Conservation (phyloP, 1,140 invertebrate genomes). For the Drosophila lini region DNA sequence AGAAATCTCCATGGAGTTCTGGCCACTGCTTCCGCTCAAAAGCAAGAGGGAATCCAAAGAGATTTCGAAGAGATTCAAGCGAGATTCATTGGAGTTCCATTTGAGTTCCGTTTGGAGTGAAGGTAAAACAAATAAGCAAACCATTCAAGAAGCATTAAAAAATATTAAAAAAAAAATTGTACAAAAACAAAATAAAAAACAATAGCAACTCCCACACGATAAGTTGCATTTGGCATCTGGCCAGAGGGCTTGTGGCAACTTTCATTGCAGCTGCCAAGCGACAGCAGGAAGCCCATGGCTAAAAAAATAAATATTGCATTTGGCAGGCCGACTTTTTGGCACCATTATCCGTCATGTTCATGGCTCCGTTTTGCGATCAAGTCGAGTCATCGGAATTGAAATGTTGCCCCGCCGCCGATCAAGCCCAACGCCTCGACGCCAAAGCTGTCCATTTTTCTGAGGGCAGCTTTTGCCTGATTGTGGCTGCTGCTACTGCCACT, state of each 20-base stretch:
- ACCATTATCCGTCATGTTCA: conserved; percentile 31
- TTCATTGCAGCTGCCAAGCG: conserved; percentile 42
- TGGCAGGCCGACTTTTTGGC: conserved; percentile 35
- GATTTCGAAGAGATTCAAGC: background rate
- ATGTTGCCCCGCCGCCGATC: conserved; percentile 25
- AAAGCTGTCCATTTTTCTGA: conserved; percentile 22
- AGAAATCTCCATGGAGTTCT: background rate
- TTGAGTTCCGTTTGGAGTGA: conserved; percentile 10
- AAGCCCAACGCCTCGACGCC: background rate
- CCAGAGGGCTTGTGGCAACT: conserved; percentile 24
- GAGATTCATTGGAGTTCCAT: background rate
- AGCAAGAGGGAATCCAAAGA: background rate
- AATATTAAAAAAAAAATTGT: background rate
- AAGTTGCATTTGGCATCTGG: background rate
- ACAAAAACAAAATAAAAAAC: background rate
- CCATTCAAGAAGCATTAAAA: background rate
- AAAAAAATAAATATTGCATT: conserved; percentile 36
- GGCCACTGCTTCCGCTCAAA: conserved; percentile 10
- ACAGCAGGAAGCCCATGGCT: conserved; percentile 23
- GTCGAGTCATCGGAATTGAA: conserved; percentile 44
- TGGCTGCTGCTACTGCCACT: conserved; percentile 13
- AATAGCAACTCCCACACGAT: background rate
- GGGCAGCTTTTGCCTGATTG: conserved; percentile 5
- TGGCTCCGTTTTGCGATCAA: conserved; percentile 34
- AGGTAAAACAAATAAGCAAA: conserved; percentile 29